These are phyloP conservation scores for Phoxinus dragarum DNA, from an alignment of 2,797 vertebrate genomes.

Conservation along the genomic window DNA sequence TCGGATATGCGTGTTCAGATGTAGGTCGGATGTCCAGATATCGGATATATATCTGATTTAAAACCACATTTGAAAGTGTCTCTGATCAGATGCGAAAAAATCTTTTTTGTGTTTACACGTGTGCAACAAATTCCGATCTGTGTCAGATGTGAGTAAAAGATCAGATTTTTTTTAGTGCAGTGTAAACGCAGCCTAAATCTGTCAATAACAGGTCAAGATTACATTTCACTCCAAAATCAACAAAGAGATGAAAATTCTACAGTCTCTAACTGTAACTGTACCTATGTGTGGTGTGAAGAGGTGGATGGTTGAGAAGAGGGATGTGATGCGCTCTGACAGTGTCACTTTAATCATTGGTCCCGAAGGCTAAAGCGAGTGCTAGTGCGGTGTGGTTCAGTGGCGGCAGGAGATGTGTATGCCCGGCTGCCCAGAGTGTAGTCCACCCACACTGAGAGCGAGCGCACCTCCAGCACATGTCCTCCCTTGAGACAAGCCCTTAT, in stretches of 20 bases:
- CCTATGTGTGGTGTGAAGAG: not conserved
- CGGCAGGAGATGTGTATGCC: not conserved
- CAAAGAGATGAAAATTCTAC: not conserved
- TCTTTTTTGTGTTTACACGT: too few species aligned
- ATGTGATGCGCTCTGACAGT: conserved; percentile 55
- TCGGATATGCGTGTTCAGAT: too few species aligned
- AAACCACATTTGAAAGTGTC: too few species aligned
- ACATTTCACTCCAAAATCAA: not conserved
- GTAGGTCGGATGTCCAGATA: too few species aligned
- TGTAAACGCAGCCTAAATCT: not conserved
- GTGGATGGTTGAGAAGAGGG: not conserved
- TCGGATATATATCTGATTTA: too few species aligned
- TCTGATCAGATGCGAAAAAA: too few species aligned
- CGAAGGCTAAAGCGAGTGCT: not conserved
- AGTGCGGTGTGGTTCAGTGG: not conserved
- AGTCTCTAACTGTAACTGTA: not conserved
- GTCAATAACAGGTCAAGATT: not conserved
- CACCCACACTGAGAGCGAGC: not conserved
- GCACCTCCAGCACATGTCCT: not conserved
- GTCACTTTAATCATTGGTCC: conserved; percentile 62
- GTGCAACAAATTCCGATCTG: too few species aligned
- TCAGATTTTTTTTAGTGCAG: too few species aligned
- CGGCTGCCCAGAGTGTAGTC: not conserved
- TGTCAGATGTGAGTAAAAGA: too few species aligned
- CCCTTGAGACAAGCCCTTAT: not conserved